phyloP scores from a whole-genome alignment of 1,140 invertebrate species.

The Zaprionus nigranus region DNA sequence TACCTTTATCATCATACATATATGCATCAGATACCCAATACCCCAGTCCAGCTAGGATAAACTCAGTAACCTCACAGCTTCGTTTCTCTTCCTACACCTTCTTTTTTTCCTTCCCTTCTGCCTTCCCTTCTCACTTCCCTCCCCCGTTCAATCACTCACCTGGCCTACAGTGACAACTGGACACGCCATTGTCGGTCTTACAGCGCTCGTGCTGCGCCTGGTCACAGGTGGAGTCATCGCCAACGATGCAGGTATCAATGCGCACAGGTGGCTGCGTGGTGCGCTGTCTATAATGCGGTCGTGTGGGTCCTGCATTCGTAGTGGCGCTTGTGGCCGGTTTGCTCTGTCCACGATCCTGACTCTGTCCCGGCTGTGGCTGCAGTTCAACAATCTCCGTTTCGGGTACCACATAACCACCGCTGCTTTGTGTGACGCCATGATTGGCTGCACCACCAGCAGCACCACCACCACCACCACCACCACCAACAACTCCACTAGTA shows the following conservation, averaged over 20 bases:
- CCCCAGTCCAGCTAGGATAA: no score
- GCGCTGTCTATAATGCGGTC: slow-evolving; percentile 86
- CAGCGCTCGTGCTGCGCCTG: slow-evolving; percentile 94
- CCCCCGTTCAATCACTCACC: slow-evolving; percentile 76
- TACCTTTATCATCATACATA: no score
- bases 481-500: slow-evolving; percentile 7
- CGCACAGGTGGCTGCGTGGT: slow-evolving; percentile 89
- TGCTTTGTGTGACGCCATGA: slow-evolving; percentile 71
- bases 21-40: no score
- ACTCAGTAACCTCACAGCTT: no score
- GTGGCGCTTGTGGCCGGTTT: slow-evolving; percentile 55
- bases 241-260: slow-evolving; percentile 97
- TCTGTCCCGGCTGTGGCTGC: slow-evolving; percentile 54
- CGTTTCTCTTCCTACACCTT: no score
- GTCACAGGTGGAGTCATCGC: slow-evolving; percentile 96
- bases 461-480: slow-evolving; percentile 19
- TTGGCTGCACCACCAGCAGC: slow-evolving; percentile 33
- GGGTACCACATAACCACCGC: slow-evolving; percentile 85
- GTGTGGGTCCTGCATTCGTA: slow-evolving; percentile 77
- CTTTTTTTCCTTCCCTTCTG: no score
- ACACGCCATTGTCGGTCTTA: slow-evolving; percentile 94
- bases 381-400: slow-evolving; percentile 83
- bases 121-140: no score
- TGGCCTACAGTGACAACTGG: slow-evolving; percentile 94
- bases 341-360: slow-evolving; percentile 6